Conservation (phyloP, 1,140 invertebrate genomes). For the Pseudomyrmex cubaensis region DNA sequence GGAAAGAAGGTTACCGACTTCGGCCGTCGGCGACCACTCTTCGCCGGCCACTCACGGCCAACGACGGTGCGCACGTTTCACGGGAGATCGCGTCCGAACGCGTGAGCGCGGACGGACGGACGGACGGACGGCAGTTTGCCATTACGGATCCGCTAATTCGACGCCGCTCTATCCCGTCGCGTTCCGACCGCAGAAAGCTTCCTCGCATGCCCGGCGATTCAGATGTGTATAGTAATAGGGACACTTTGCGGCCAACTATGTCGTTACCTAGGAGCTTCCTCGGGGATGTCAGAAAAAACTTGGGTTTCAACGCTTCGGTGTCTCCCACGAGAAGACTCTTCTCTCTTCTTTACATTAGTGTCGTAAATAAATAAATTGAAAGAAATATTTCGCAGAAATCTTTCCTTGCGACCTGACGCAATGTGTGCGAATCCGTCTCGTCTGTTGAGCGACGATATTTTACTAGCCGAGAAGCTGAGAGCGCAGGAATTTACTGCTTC, state of each 20-base stretch:
- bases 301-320: neutral
- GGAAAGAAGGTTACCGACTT: constrained; percentile 81
- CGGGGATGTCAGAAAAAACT: neutral
- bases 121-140: constrained; percentile 37
- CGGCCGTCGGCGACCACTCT: constrained; percentile 46
- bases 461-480: constrained; percentile 1
- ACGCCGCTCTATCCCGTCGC: constrained; percentile 32
- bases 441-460: constrained; percentile 5
- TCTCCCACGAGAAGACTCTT: neutral
- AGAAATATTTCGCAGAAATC: neutral
- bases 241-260: constrained; percentile 23
- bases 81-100: constrained; percentile 23
- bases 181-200: constrained; percentile 12
- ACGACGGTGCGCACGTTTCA: neutral
- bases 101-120: constrained; percentile 10
- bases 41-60: constrained; percentile 37
- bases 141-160: constrained; percentile 56
- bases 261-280: constrained; percentile 5
- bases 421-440: constrained; percentile 10
- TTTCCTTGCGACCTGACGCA: neutral
- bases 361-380: neutral
- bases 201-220: neutral
- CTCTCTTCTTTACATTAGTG: neutral
- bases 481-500: constrained; percentile 38
- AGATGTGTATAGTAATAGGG: constrained; percentile 17